phyloP scores from a whole-genome alignment of 2,113 vertebrate species.

The Thunnus maccoyii region DNA sequence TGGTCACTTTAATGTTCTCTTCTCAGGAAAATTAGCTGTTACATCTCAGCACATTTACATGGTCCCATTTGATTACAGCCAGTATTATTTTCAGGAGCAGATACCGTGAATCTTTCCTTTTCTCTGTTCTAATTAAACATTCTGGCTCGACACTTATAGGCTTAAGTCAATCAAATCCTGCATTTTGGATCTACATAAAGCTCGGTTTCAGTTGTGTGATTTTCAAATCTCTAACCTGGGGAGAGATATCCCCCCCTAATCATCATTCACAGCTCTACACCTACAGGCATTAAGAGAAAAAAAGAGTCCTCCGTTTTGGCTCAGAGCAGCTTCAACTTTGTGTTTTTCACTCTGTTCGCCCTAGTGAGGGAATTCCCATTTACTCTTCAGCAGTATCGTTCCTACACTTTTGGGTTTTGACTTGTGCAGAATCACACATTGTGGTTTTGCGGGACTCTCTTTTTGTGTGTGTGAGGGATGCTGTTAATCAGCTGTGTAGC shows the following conservation, averaged over 20 bases:
- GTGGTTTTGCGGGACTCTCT: slow-evolving; percentile 38
- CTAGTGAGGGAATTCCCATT: slow-evolving; percentile 40
- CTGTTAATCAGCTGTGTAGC: slow-evolving; percentile 70
- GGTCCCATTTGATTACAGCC: neutral
- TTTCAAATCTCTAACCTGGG: neutral
- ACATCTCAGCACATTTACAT: neutral
- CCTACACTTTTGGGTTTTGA: slow-evolving; percentile 39
- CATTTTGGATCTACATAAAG: neutral
- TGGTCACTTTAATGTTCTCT: neutral
- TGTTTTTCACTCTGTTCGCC: neutral
- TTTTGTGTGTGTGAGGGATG: slow-evolving; percentile 34
- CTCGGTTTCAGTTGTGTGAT: neutral
- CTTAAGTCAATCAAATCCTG: neutral
- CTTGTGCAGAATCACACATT: slow-evolving; percentile 35
- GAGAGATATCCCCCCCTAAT: neutral
- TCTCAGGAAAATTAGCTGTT: neutral
- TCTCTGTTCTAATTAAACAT: neutral
- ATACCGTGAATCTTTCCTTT: neutral
- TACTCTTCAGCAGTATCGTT: neutral
- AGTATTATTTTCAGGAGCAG: neutral
- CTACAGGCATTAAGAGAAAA: neutral
- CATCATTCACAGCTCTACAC: slow-evolving; percentile 2
- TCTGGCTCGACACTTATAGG: neutral
- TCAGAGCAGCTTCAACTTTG: neutral
- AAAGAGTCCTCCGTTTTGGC: neutral